Evolutionary conservation across 2,888 invertebrate genomes (phyloP), one percentile per base, ranked within the genome.

Genomic region (Blastobasis lacticolella): DNA sequence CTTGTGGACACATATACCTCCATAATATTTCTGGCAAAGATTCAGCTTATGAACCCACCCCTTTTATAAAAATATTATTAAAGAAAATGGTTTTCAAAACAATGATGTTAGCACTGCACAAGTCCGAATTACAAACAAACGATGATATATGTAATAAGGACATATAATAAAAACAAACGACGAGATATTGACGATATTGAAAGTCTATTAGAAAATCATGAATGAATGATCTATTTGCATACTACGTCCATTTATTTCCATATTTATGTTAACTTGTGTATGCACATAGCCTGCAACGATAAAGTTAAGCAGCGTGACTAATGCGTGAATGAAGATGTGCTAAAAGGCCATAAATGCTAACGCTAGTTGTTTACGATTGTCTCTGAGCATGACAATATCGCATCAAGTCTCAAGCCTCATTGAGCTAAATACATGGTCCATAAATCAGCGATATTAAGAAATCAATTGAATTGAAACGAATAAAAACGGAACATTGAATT

Each of bases 331-430:
- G 69, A 75, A 73, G 70, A 71, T 69, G 67, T 70, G 67, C 58
- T 69, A 71, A 78, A 74, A 72, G 73, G 69, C 75, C 65, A 75
- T 82, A 78, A 84, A 85, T 76, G 78, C 78, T 74, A 73, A 73
- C 70, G 73, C 73, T 67, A 76, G 76, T 82, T 81, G 71, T 83
- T 84, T 79, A 81, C 75, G 78, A 81, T 71, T 73, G 77, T 78
- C 76, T 73, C 71, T 66, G 64, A 71, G 75, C 80, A 78, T 75
- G 78, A 79, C 82, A 80, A 81, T 78, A 81, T 78, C 79, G 73
- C 78, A 85, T 84, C 78, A 81, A 78, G 71, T 73, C 69, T 72
- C 82, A 82, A 80, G 84, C 78, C 71, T 80, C 86, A 84, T 86
- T 85, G 81, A 84, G 73, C 76, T 71, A 73, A 78, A 77, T 62